phyloP scores from a whole-genome alignment of 2,888 invertebrate genomes.

The Pristionchus maxplancki region DNA sequence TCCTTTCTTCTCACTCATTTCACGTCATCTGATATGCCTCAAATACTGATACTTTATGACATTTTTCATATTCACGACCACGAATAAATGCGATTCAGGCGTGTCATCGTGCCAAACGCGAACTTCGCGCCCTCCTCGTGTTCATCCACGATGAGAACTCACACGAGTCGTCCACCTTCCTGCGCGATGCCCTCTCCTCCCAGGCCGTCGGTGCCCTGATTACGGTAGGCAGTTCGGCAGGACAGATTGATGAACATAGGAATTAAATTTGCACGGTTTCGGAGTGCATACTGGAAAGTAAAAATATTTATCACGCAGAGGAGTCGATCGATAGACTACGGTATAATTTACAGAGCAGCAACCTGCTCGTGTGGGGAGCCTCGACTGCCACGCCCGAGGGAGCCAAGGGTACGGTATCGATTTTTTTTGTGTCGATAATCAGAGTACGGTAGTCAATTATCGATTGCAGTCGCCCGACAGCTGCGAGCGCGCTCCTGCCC shows the following conservation, averaged over 20 bases:
- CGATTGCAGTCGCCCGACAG: constrained; percentile 46
- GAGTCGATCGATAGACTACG: not conserved
- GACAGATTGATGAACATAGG: no score
- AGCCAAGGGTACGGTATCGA: constrained; percentile 32
- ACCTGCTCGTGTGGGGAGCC: constrained; percentile 54
- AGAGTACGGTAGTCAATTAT: not conserved
- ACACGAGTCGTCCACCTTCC: constrained; percentile 11
- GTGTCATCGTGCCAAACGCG: constrained; percentile 45
- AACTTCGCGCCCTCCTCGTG: constrained; percentile 33
- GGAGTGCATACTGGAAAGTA: no score
- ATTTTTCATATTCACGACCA: no score
- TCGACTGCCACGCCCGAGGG: constrained; percentile 54
- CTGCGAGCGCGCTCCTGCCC: constrained; percentile 42
- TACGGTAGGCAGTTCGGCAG: not conserved
- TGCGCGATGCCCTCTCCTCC: constrained; percentile 38
- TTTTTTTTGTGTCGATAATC: not conserved
- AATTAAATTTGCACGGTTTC: no score
- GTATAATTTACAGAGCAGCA: constrained; percentile 6
- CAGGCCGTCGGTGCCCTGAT: constrained; percentile 13
- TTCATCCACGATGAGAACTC: constrained; percentile 32
- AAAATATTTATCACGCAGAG: no score
- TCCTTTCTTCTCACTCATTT: no score
- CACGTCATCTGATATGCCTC: no score
- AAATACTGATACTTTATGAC: no score
- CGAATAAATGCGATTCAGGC: constrained; percentile 20